A percentile compares a stretch with the other conserved stretches of the same genome.
Conservation (phyloP, 2,888 invertebrate genomes). For the Drosophila phalerata region DNA sequence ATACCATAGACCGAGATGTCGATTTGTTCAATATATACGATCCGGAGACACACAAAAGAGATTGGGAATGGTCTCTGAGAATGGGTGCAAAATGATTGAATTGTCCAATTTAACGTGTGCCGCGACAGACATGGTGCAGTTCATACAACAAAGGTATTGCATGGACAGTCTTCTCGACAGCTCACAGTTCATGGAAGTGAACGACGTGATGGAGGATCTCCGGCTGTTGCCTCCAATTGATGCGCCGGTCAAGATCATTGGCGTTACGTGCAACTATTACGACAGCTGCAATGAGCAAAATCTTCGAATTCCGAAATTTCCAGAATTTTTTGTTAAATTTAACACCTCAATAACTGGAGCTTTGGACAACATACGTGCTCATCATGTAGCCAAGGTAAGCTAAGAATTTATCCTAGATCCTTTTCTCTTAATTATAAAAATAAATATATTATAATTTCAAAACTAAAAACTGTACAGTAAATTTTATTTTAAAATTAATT, state of each 20-base stretch:
- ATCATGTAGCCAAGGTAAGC: conserved; percentile 88
- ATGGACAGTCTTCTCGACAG: conserved; percentile 58
- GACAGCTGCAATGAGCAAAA: conserved; percentile 95
- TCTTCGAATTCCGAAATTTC: conserved; percentile 89
- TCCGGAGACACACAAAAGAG: conserved; percentile 87
- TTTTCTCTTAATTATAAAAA: neutral
- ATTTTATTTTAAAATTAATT: too few relatives aligned
- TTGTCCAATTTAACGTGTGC: conserved; percentile 85
- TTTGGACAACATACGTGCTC: conserved; percentile 88
- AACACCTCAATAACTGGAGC: conserved; percentile 92
- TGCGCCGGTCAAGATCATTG: conserved; percentile 93
- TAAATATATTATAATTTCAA: too few relatives aligned
- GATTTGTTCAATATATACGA: conserved; percentile 90
- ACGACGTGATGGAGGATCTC: conserved; percentile 62
- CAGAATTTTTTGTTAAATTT: conserved; percentile 95
- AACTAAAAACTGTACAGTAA: too few relatives aligned
- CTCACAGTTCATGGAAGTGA: conserved; percentile 53
- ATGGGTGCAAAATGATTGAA: conserved; percentile 89
- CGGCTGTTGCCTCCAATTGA: conserved; percentile 89
- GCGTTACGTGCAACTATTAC: conserved; percentile 93
- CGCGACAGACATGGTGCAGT: conserved; percentile 85
- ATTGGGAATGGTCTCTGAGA: conserved; percentile 89
- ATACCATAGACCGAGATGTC: conserved; percentile 71
- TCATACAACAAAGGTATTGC: conserved; percentile 86
- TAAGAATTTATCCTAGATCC: too few relatives aligned